Evolutionary conservation across 2,888 invertebrate species (phyloP).

Genomic region (Caenorhabditis zanzibari): DNA sequence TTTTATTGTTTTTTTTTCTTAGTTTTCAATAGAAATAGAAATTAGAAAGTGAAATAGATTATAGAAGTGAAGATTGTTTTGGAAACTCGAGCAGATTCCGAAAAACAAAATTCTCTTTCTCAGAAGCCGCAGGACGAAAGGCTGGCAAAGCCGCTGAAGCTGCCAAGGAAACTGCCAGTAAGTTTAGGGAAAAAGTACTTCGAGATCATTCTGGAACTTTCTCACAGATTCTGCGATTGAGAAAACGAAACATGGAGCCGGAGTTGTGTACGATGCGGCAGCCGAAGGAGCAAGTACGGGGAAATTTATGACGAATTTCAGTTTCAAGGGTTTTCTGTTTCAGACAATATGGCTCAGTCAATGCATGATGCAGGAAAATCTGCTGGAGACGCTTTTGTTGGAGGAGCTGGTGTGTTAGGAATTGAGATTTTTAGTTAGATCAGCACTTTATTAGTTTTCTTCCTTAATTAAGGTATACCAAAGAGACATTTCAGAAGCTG

Average conservation of each 20-base stretch:
- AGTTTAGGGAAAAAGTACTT: neutral
- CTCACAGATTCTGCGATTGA: conserved; percentile 7
- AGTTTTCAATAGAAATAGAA: neutral
- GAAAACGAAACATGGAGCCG: conserved; percentile 44
- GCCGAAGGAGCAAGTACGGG: conserved; percentile 54
- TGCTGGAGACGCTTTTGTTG: conserved; percentile 38
- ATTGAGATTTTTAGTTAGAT: neutral
- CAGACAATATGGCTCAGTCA: conserved; percentile 42
- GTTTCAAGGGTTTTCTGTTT: conserved; percentile 1
- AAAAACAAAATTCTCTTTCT: neutral
- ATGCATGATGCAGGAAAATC: conserved; percentile 59
- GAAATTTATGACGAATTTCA: conserved; percentile 4
- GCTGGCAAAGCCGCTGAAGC: conserved; percentile 12
- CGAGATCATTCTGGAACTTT: neutral
- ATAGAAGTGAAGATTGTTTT: neutral
- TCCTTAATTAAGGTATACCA: too few relatives aligned
- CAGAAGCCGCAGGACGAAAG: conserved; percentile 31
- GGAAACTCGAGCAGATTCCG: neutral
- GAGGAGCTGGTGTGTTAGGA: conserved; percentile 17
- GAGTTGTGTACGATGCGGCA: conserved; percentile 43
- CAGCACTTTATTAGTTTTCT: neutral
- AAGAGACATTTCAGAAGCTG: conserved; percentile 48
- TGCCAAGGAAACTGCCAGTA: neutral
- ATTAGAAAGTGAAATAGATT: conserved; percentile 30
- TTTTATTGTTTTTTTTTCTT: conserved; percentile 22